phyloP scores from a whole-genome alignment of 2,888 invertebrate genomes.

The Drosophila hawaiiensis region DNA sequence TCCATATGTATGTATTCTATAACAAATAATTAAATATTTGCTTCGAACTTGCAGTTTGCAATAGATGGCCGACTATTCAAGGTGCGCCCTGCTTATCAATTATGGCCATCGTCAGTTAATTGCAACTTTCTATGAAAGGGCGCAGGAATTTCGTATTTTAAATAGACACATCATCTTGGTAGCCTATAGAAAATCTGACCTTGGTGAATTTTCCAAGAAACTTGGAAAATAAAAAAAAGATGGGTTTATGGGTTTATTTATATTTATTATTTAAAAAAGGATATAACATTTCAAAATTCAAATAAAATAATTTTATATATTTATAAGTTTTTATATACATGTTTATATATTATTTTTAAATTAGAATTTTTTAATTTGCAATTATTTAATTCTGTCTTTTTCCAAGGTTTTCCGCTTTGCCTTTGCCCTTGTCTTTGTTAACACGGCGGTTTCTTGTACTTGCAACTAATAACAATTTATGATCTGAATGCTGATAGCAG shows the following conservation, averaged over 20 bases:
- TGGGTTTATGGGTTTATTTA: too few relatives aligned
- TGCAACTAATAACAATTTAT: background rate
- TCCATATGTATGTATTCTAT: background rate
- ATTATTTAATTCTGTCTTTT: background rate
- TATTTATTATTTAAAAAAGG: too few relatives aligned
- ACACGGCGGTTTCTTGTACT: background rate
- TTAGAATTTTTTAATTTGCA: too few relatives aligned
- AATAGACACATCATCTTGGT: background rate
- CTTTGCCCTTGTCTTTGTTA: background rate
- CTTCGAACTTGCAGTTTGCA: conserved; percentile 7
- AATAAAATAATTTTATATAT: too few relatives aligned
- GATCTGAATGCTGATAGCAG: background rate
- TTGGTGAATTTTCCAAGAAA: background rate
- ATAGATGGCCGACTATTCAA: conserved; percentile 1
- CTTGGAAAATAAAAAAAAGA: too few relatives aligned
- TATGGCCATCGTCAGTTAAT: background rate
- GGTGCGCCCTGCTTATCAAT: conserved; percentile 24
- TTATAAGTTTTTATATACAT: background rate
- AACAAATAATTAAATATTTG: conserved; percentile 8
- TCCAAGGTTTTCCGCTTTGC: background rate
- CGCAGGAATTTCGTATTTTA: background rate
- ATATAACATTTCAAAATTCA: too few relatives aligned
- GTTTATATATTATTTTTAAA: background rate
- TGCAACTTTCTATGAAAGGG: background rate
- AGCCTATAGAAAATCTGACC: background rate